Conservation (phyloP, 2,797 vertebrate genomes). For the Antrozous pallidus region DNA sequence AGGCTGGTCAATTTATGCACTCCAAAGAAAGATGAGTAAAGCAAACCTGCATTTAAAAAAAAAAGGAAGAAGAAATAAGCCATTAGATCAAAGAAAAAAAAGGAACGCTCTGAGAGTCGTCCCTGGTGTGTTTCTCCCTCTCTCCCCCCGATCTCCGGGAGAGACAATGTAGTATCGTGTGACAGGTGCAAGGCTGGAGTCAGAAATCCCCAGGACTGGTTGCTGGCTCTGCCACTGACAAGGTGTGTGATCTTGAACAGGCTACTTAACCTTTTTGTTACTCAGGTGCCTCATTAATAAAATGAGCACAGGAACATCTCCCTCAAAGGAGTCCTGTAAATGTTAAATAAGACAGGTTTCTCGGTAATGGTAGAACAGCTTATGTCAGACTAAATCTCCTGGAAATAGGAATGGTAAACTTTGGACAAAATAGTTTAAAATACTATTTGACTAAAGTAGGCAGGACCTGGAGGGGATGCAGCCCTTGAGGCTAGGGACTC, state of each 20-base stretch:
- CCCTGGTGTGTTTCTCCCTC: background rate
- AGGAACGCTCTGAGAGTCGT: background rate
- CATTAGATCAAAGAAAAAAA: background rate
- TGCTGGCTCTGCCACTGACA: background rate
- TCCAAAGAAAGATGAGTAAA: background rate
- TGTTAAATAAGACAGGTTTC: background rate
- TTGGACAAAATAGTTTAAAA: background rate
- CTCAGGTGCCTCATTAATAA: conserved; percentile 1
- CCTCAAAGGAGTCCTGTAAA: background rate
- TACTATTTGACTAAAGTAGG: background rate
- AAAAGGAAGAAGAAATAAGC: background rate
- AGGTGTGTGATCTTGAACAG: background rate
- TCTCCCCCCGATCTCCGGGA: background rate
- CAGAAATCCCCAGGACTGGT: background rate
- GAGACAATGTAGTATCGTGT: too few relatives aligned
- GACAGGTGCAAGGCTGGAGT: background rate
- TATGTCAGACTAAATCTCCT: background rate
- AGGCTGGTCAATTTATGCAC: background rate
- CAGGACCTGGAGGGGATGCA: background rate
- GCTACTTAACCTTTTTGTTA: background rate
- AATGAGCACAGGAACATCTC: background rate
- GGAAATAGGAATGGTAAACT: background rate
- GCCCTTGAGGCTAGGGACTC: background rate
- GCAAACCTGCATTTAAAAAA: background rate
- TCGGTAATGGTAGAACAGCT: background rate